These are phyloP conservation scores for Argynnis bischoffii DNA, from an alignment of 2,888 invertebrate genomes.

Conservation along the genomic window DNA sequence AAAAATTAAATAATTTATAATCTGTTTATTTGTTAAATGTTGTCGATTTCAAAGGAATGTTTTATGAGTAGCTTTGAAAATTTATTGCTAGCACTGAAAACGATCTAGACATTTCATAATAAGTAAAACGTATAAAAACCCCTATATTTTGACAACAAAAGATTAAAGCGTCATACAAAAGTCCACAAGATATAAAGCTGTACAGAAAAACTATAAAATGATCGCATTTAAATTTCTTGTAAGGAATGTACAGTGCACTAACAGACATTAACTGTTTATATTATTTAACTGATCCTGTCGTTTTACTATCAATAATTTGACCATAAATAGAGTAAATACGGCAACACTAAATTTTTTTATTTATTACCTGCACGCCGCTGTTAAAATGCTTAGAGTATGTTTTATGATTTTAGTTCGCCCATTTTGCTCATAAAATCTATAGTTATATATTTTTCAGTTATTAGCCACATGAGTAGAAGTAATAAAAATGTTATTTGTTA, in stretches of 20 bases:
- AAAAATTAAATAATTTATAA: too few relatives aligned
- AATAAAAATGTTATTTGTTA: too few relatives aligned
- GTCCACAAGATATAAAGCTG: too few relatives aligned
- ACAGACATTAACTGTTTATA: slow-evolving; percentile 11
- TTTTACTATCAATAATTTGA: slow-evolving; percentile 37
- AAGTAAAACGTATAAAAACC: too few relatives aligned
- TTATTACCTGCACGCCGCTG: slow-evolving; percentile 34
- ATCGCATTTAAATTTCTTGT: background rate
- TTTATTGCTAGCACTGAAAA: too few relatives aligned
- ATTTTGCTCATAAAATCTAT: slow-evolving; percentile 21
- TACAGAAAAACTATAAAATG: background rate
- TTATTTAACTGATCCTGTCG: slow-evolving; percentile 6
- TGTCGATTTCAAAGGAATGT: too few relatives aligned
- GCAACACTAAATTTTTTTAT: slow-evolving; percentile 36
- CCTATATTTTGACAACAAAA: too few relatives aligned
- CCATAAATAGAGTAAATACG: slow-evolving; percentile 29
- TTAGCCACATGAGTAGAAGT: background rate
- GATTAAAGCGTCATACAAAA: too few relatives aligned
- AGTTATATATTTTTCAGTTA: slow-evolving; percentile 15
- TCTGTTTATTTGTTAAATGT: too few relatives aligned
- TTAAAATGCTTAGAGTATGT: slow-evolving; percentile 36
- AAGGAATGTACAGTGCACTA: background rate
- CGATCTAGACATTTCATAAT: too few relatives aligned
- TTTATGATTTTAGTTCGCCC: slow-evolving; percentile 34
- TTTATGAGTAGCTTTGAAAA: too few relatives aligned